Base-by-base conservation (phyloP, 37 sponge, comb jelly and placozoan species). In the Tethya wilhelma region DNA sequence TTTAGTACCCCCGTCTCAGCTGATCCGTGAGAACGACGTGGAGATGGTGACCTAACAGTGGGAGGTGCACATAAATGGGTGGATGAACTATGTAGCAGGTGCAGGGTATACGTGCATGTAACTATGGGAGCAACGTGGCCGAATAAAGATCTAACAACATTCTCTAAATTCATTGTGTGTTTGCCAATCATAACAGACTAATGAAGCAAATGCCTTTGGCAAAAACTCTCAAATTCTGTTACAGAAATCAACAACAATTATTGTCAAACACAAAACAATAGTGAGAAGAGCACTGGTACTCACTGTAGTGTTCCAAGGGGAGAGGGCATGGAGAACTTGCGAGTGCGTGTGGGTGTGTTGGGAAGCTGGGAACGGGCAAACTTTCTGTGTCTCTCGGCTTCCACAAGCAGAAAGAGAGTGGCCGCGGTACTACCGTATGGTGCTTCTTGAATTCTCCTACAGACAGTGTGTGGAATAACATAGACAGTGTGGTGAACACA, bases 351-450 rank as follows among this genome's bases (percentile, higher is more conserved):
- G 22, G 77, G 82, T 19, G 69, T 60, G 53, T 33, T 31, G 49
- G 41, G 63, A 20, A 33, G 55, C 36, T 62, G 78, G 3, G 64
- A 31, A 28, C 37, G 44, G 30, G 28, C 20, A 71, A 70, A 63
- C 69, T 79, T 86, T 8, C 86, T 63, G 64, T 90, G 83, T 4
- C 91, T 41, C 79, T 91, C 87, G 12, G 92, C 90, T 82, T 98
- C 99, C 2, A 96, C 96, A 3, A 98, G 77, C 37, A 98, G 94
- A 67, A 78, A 96, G 86, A 94, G 94, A 4, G 99, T 96, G 41
- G 96, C 99, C 22, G 99, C 86, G 19, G 91, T 79, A 71, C 95
- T 90, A 56, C 97, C 90, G 82, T 98, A 98, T 25, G 91, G 84
- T 22, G 83, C 75, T 28, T 90, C 94, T 20, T 53, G 25, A 4